These are phyloP conservation scores for Odontomachus brunneus DNA, from an alignment of 1,140 invertebrate species.

Conservation along the genomic window DNA sequence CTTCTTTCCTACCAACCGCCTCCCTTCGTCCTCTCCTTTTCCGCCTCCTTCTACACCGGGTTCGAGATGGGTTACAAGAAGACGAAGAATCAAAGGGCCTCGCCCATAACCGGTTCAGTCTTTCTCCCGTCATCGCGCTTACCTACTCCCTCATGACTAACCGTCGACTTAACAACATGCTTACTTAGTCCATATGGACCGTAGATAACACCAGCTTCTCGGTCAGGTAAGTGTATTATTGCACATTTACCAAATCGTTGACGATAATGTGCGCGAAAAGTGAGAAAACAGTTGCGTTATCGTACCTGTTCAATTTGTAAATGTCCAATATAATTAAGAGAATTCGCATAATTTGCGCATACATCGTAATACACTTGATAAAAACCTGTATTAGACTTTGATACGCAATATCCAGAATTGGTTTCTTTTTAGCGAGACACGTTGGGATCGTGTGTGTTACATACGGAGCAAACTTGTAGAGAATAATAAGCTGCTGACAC, in stretches of 20 bases:
- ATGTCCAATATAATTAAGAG: neutral
- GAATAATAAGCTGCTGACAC: no score
- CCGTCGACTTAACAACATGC: slow-evolving; percentile 71
- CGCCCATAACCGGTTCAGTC: slow-evolving; percentile 85
- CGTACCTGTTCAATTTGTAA: neutral
- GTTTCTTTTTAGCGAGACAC: neutral
- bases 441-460: no score
- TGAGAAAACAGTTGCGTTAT: neutral
- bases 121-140: slow-evolving; percentile 79
- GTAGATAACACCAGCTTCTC: slow-evolving; percentile 25
- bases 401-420: neutral
- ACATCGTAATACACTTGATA: neutral
- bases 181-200: slow-evolving; percentile 77
- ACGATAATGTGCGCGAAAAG: neutral
- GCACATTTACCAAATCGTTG: neutral
- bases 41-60: slow-evolving; percentile 32
- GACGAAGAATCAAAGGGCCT: slow-evolving; percentile 76
- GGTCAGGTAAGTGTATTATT: slow-evolving; percentile 29
- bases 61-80: slow-evolving; percentile 72
- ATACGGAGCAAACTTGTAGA: no score
- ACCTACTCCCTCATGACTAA: slow-evolving; percentile 72
- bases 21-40: slow-evolving; percentile 45
- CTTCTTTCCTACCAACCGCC: slow-evolving; percentile 62
- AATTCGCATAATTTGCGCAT: neutral
- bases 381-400: neutral